phyloP scores from a whole-genome alignment of 2,888 invertebrate genomes.

The Cepaea hortensis region DNA sequence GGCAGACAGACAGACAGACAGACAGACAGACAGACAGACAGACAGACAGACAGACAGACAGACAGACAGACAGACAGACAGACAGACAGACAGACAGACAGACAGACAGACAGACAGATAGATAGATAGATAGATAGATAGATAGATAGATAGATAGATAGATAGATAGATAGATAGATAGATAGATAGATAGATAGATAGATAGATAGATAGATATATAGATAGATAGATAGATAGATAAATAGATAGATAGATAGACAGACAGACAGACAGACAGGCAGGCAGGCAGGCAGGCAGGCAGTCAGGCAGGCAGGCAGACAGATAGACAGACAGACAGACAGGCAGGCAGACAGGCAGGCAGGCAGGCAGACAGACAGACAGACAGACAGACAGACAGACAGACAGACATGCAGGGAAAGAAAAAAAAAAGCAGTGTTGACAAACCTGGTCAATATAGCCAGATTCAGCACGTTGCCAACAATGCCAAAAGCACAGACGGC shows the following conservation, averaged over 20 bases:
- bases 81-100: slow-evolving; percentile 13
- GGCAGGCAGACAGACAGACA: not conserved
- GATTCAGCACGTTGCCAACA: slow-evolving; percentile 86
- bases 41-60: not conserved
- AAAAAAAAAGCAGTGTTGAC: not conserved
- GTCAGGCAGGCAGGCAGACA: not conserved
- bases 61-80: not conserved
- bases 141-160: not conserved
- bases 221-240: not conserved
- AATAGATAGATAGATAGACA: not conserved
- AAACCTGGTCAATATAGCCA: slow-evolving; percentile 83
- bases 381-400: slow-evolving; percentile 13
- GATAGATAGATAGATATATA: not conserved
- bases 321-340: slow-evolving; percentile 1
- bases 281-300: not conserved
- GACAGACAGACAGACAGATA: not conserved
- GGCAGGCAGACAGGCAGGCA: not conserved
- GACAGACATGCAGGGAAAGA: not conserved
- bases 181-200: not conserved
- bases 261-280: not conserved
- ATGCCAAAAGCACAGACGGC: slow-evolving; percentile 85
- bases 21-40: not conserved
- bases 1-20: not conserved
- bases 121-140: not conserved
- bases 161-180: not conserved